Base-by-base conservation (phyloP, 2,888 invertebrate species). In the Pollenia labialis region DNA sequence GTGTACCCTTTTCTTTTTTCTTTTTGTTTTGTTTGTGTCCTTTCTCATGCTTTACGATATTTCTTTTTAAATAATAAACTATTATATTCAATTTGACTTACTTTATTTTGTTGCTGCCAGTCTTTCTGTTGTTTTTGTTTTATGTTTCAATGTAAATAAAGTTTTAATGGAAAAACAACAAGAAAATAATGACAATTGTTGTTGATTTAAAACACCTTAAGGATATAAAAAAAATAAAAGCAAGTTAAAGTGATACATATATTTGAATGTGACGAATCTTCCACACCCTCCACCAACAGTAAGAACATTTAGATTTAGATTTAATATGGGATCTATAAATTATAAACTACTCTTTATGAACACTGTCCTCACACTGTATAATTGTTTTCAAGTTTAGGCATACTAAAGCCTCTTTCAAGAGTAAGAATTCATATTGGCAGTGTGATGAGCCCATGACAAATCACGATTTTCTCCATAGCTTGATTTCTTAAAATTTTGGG, bases 71-170 rank as follows among this genome's bases (percentile, higher is more conserved):
- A 81, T 77, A 72, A 81, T 77, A 77, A 81, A 77, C 85, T 81
- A 77, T 77, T 74, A 81, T 81, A 85, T 85, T 85, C 81, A 81
- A 81, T 85, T 81, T 81, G 52, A 68, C 72, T 77, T 81, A 68
- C 77, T 81, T 74, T 58, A 58, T 81, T 60, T 74, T 58, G 12
- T 72, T 80, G 71, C 23, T 77, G 66, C 12, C 48, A 56, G 54
- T 46, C 14, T 46, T 66, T 32, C 46, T 52, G n/a, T 14, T 64
- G 18, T 62, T 68, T 3, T 18, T 66, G 14, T 32, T n/a, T n/a
- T 56, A 50, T 76, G 50, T 80, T 85, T 81, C 50, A 54, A 81
- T 71, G 52, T 77, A 85, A 74, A 81, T 68, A 81, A 74, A 77
- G 74, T 85, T 85, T 81, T 72, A 42, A 77, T 60, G 48, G 46